These are phyloP conservation scores for Lucilia cuprina DNA, from an alignment of 1,140 invertebrate genomes.

Conservation along the genomic window DNA sequence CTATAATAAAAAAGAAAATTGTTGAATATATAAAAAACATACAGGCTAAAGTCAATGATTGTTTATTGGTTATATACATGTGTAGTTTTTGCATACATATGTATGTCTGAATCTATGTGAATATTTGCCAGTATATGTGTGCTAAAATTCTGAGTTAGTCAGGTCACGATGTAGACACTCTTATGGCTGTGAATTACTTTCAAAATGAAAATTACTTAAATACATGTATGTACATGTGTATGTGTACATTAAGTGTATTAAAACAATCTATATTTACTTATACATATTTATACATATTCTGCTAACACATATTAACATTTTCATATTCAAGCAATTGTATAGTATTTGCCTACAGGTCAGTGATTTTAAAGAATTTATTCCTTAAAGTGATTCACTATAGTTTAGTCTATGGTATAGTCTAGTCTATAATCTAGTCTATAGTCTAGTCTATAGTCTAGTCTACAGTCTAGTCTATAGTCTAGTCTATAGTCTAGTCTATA, in stretches of 20 bases:
- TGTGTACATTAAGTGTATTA: conserved; percentile 20
- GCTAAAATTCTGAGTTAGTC: background rate
- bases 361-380: background rate
- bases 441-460: too few species aligned
- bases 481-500: too few species aligned
- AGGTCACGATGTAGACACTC: conserved; percentile 28
- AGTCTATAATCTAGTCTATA: too few species aligned
- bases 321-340: background rate
- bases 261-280: conserved; percentile 1
- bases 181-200: conserved; percentile 22
- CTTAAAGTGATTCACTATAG: background rate
- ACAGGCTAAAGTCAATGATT: conserved; percentile 28
- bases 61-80: conserved; percentile 3
- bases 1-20: background rate
- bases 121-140: background rate
- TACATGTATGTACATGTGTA: background rate
- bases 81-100: background rate
- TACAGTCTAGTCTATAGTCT: too few species aligned
- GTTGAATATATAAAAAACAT: background rate
- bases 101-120: background rate
- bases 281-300: background rate
- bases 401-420: too few species aligned
- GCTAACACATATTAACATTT: background rate
- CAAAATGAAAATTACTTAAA: conserved; percentile 29
- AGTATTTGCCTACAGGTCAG: background rate